Conservation (phyloP, 2,797 vertebrate genomes). For the Gorsachius magnificus region DNA sequence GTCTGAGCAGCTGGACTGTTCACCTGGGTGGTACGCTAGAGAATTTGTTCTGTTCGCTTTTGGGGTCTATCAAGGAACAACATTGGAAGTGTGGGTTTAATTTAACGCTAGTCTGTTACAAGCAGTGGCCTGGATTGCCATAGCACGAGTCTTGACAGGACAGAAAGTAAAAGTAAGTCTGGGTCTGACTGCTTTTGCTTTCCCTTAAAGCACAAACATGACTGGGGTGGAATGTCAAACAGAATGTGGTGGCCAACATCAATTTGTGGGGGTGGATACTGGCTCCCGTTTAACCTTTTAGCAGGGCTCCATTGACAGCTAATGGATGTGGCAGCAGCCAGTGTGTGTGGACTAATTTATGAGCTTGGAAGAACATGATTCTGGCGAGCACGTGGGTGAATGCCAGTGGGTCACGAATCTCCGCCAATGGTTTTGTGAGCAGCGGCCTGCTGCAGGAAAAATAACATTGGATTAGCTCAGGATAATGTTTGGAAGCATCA, state of each 20-base stretch:
- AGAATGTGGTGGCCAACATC: background rate
- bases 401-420: background rate
- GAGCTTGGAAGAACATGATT: background rate
- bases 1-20: background rate
- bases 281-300: background rate
- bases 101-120: background rate
- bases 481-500: background rate
- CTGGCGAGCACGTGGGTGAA: background rate
- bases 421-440: background rate
- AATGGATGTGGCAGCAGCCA: background rate
- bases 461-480: background rate
- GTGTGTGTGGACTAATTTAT: background rate
- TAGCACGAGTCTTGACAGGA: background rate
- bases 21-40: accelerated
- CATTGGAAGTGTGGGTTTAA: background rate
- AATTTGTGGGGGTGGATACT: background rate
- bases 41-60: background rate
- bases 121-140: background rate
- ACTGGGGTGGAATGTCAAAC: background rate
- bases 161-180: background rate
- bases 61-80: background rate
- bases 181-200: background rate
- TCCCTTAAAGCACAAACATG: background rate
- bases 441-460: background rate
- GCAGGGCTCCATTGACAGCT: background rate